Evolutionary conservation across 2,888 invertebrate genomes (phyloP).

Genomic region (Ectemnius continuus): DNA sequence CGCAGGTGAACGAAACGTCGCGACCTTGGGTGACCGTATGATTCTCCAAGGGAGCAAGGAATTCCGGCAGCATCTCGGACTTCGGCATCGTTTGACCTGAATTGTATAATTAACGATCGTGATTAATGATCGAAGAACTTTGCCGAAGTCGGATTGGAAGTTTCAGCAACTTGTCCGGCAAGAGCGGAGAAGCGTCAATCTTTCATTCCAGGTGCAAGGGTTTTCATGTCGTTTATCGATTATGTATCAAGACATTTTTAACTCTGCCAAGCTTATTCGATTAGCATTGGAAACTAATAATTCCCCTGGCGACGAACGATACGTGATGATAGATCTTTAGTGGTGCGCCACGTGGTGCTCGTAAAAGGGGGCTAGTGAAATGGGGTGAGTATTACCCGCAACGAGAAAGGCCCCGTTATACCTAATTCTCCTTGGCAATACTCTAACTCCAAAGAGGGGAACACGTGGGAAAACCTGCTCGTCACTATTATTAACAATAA

Average conservation of each 20-base stretch:
- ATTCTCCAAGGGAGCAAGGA: conserved; percentile 91
- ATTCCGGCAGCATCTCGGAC: conserved; percentile 86
- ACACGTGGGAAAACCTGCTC: too few species aligned
- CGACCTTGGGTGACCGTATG: conserved; percentile 92
- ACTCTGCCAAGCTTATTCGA: conserved; percentile 28
- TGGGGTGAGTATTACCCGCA: conserved; percentile 35
- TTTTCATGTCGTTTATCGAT: not conserved
- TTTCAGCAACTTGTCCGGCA: not conserved
- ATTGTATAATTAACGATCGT: conserved; percentile 73
- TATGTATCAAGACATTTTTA: conserved; percentile 21
- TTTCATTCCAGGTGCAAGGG: too few species aligned
- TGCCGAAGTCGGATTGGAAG: conserved; percentile 11
- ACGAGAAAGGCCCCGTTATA: too few species aligned
- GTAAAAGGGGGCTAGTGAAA: conserved; percentile 4
- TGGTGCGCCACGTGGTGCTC: conserved; percentile 25
- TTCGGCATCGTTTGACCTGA: conserved; percentile 82
- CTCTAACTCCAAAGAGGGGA: too few species aligned
- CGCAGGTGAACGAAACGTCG: conserved; percentile 93
- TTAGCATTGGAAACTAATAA: conserved; percentile 19
- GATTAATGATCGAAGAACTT: conserved; percentile 48
- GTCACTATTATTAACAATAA: too few species aligned
- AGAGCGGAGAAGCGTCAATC: too few species aligned
- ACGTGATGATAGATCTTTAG: conserved; percentile 12
- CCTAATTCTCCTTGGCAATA: too few species aligned
- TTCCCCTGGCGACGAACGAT: conserved; percentile 22